phyloP scores from a whole-genome alignment of 1,140 invertebrate genomes.

The Pantala flavescens region DNA sequence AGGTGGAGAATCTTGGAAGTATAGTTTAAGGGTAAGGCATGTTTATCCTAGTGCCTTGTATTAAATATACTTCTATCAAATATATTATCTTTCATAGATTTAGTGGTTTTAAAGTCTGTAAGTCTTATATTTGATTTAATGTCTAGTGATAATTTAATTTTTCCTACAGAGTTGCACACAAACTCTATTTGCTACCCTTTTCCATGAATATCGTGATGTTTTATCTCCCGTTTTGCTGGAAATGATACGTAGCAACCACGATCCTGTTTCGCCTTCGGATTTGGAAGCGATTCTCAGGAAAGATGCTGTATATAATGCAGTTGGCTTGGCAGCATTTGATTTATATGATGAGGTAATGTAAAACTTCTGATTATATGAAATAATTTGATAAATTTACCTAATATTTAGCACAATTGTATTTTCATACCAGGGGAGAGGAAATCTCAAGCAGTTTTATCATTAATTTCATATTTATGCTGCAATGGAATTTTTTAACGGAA shows the following conservation, averaged over 20 bases:
- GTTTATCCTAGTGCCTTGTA: too few relatives aligned
- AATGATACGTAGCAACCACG: slow-evolving; percentile 51
- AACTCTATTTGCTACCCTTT: slow-evolving; percentile 69
- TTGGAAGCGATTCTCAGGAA: slow-evolving; percentile 69
- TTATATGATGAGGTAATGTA: slow-evolving; percentile 73
- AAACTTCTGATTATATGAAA: slow-evolving; percentile 16
- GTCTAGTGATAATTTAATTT: not conserved
- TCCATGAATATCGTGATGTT: slow-evolving; percentile 62
- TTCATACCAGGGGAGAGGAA: too few relatives aligned
- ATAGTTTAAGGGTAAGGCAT: slow-evolving; percentile 63
- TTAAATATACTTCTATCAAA: too few relatives aligned
- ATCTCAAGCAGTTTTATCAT: too few relatives aligned
- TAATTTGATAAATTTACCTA: slow-evolving; percentile 13
- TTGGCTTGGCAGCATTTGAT: slow-evolving; percentile 80
- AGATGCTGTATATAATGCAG: slow-evolving; percentile 92
- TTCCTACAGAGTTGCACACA: slow-evolving; percentile 68
- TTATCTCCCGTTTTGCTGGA: slow-evolving; percentile 63
- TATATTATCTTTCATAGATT: too few relatives aligned
- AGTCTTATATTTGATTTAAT: slow-evolving; percentile 14
- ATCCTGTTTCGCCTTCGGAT: slow-evolving; percentile 53
- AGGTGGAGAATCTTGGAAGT: slow-evolving; percentile 84
- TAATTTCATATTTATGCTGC: too few relatives aligned
- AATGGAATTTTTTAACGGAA: too few relatives aligned
- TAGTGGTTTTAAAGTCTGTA: not conserved
- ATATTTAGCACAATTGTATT: too few relatives aligned